A percentile compares a stretch with the other conserved stretches of the same genome.
Evolutionary conservation across 1,140 invertebrate species (phyloP).

Genomic region (Heliothis subflexa): DNA sequence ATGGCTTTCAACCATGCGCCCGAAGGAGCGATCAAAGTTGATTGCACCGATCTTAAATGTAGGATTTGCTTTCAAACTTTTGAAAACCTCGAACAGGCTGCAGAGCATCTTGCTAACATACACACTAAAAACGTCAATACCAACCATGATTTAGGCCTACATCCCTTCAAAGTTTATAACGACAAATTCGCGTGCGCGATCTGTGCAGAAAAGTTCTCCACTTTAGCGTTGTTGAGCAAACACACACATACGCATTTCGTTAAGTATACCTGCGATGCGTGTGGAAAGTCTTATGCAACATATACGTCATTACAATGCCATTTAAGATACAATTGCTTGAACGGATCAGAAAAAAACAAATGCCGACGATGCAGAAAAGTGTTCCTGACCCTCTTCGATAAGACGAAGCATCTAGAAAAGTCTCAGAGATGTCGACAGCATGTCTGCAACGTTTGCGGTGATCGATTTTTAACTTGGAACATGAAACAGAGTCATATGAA

Average conservation of each 20-base stretch:
- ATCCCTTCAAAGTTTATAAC: slow-evolving; percentile 53
- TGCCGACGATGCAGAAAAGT: slow-evolving; percentile 50
- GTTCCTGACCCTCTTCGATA: slow-evolving; percentile 31
- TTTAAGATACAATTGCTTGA: slow-evolving; percentile 41
- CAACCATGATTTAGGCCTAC: slow-evolving; percentile 51
- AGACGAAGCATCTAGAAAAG: slow-evolving; percentile 42
- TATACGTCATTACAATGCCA: slow-evolving; percentile 47
- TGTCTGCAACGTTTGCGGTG: slow-evolving; percentile 56
- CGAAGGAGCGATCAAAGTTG: slow-evolving; percentile 59
- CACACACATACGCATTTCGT: slow-evolving; percentile 57
- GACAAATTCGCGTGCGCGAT: slow-evolving; percentile 53
- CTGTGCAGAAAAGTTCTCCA: slow-evolving; percentile 53
- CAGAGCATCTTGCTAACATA: slow-evolving; percentile 49
- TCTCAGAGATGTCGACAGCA: slow-evolving; percentile 49
- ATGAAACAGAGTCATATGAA: slow-evolving; percentile 51
- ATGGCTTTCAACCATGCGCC: slow-evolving; percentile 52
- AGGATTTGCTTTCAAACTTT: slow-evolving; percentile 49
- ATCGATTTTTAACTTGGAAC: slow-evolving; percentile 51
- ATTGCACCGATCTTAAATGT: slow-evolving; percentile 59
- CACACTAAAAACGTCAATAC: slow-evolving; percentile 52
- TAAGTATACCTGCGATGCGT: slow-evolving; percentile 59
- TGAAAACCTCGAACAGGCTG: slow-evolving; percentile 46
- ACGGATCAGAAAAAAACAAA: neutral
- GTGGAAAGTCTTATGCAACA: slow-evolving; percentile 57
- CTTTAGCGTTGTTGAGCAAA: slow-evolving; percentile 50